Evolutionary conservation across 2,888 invertebrate species (phyloP).

Genomic region (Monochamus alternatus): DNA sequence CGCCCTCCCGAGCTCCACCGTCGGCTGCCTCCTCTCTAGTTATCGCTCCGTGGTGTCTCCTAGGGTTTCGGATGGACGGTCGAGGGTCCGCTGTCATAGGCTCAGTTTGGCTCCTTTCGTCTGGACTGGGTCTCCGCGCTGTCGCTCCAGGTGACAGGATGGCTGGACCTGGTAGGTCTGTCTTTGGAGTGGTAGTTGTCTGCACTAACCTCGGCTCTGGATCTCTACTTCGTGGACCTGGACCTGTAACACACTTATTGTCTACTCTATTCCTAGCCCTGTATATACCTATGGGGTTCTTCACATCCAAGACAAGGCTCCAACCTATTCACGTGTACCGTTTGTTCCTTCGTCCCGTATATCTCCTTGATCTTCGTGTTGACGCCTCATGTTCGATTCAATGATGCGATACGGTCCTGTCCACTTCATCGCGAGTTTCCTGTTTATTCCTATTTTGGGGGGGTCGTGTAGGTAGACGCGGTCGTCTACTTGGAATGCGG

Average conservation of each 20-base stretch:
- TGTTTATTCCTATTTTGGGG: slow-evolving; percentile 31
- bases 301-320: slow-evolving; percentile 33
- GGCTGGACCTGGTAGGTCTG: too few relatives aligned
- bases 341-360: slow-evolving; percentile 23
- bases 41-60: too few relatives aligned
- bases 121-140: too few relatives aligned
- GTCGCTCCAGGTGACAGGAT: too few relatives aligned
- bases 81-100: too few relatives aligned
- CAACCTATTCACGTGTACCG: slow-evolving; percentile 36
- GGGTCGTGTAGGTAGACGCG: slow-evolving; percentile 43
- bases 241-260: background rate
- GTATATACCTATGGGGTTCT: background rate
- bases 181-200: too few relatives aligned
- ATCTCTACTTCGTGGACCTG: background rate
- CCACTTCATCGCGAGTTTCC: slow-evolving; percentile 31
- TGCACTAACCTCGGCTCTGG: too few relatives aligned
- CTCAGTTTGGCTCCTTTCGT: too few relatives aligned
- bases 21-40: too few relatives aligned
- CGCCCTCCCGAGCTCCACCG: too few relatives aligned
- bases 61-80: too few relatives aligned
- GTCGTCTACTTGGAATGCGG: slow-evolving; percentile 39
- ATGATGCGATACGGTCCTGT: slow-evolving; percentile 36
- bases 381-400: slow-evolving; percentile 27
- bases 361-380: slow-evolving; percentile 29
- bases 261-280: background rate